Conservation (phyloP, 2,888 invertebrate species). For the Folsomia candida region DNA sequence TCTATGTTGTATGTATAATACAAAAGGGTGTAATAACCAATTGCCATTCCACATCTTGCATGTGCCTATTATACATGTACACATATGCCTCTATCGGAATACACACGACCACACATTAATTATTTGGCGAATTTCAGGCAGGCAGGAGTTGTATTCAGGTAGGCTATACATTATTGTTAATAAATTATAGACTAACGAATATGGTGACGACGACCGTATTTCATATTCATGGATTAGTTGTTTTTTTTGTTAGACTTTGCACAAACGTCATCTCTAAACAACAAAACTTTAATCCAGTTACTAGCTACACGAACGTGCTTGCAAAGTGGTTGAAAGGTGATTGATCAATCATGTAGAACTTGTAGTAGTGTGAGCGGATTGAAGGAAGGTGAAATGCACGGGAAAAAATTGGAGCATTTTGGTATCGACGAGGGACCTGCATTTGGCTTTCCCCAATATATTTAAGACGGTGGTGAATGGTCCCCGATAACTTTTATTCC, state of each 20-base stretch:
- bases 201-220: too few relatives aligned
- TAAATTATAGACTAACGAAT: too few relatives aligned
- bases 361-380: too few relatives aligned
- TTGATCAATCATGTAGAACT: neutral
- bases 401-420: neutral
- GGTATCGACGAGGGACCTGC: neutral
- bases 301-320: too few relatives aligned
- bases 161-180: neutral
- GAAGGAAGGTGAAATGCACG: neutral
- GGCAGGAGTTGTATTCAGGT: neutral
- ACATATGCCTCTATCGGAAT: too few relatives aligned
- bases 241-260: neutral
- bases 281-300: too few relatives aligned
- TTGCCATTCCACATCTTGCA: neutral
- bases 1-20: too few relatives aligned
- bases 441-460: neutral
- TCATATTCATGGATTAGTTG: neutral
- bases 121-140: too few relatives aligned
- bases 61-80: too few relatives aligned
- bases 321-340: neutral
- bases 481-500: neutral
- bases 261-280: neutral
- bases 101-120: too few relatives aligned
- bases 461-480: neutral
- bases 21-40: neutral